Evolutionary conservation across 2,888 invertebrate genomes (phyloP).

Genomic region (Amblyteles armatorius): DNA sequence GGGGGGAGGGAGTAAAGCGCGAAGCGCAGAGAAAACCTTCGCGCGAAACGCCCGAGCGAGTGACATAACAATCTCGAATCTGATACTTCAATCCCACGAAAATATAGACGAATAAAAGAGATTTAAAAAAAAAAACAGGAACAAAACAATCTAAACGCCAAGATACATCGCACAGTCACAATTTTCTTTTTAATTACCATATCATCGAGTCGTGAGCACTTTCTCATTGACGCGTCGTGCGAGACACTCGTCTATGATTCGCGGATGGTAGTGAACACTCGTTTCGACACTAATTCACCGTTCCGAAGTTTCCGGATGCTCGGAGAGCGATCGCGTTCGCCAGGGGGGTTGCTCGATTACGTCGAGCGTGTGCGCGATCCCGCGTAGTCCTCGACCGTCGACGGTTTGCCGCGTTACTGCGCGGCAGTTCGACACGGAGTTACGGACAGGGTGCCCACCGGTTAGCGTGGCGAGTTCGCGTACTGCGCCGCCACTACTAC

Average conservation of each 20-base stretch:
- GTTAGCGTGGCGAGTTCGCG: conserved; percentile 36
- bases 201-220: background rate
- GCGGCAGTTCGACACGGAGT: background rate
- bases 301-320: no score
- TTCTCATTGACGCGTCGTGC: background rate
- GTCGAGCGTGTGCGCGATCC: background rate
- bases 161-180: background rate
- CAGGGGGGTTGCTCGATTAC: no score
- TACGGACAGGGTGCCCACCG: background rate
- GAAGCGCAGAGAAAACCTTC: background rate
- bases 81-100: background rate
- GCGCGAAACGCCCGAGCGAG: conserved; percentile 30
- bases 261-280: background rate
- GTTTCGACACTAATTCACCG: background rate
- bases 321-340: no score
- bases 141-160: background rate
- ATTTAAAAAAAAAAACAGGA: background rate
- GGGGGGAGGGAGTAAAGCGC: background rate
- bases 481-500: conserved; percentile 58
- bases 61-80: conserved; percentile 34
- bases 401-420: conserved; percentile 21
- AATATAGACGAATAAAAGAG: background rate
- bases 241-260: no score
- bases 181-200: conserved; percentile 4
- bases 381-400: conserved; percentile 25